Base-by-base conservation (phyloP, 2,797 vertebrate species). In the Myotis daubentonii region DNA sequence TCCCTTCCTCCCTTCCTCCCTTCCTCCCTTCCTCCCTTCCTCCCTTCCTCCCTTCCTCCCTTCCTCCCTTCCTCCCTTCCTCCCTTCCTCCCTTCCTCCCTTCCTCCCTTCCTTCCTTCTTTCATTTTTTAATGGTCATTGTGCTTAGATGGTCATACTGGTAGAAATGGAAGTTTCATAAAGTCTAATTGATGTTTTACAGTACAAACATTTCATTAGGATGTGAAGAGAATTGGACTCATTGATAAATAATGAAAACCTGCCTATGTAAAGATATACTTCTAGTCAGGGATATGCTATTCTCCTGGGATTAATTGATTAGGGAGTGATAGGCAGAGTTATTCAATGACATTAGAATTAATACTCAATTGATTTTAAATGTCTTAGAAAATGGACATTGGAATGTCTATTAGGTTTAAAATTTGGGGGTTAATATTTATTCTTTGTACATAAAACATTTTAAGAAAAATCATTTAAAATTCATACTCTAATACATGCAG, bases 351-450 rank as follows among this genome's bases (percentile, higher is more conserved):
- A 71, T 44, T 85, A 55, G 11, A 91, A 89, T 55, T 72, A 91
- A 93, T 75, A 44, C 8, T 88, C 9, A 66, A 22, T 25, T 66
- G 5, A 33, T 84, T 91, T 33, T 88, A 91, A 80, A 88, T 65
- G 9, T 81, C 65, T 87, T 86, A 87, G 28, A 90, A 91, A 87
- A 87, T 66, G 10, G 13, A 78, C 71, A 66, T 78, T 75, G 20
- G 15, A 80, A 51, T 20, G 11, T 47, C 5, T 38, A 71, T 15
- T 80, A 23, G 2, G 0, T 88, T 85, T 65, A 78, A 55, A 94
- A 71, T 22, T 89, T 60, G 4, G 23, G 1, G 12, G 4, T 72
- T 28, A 65, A 65, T 28, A 87, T 85, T 11, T 88, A 23, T 81
- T 86, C 5, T 9, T 92, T 47, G 15, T 66, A 19, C 20, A 65